Evolutionary conservation across 1,140 invertebrate genomes (phyloP).

Genomic region (Eriosoma lanigerum): DNA sequence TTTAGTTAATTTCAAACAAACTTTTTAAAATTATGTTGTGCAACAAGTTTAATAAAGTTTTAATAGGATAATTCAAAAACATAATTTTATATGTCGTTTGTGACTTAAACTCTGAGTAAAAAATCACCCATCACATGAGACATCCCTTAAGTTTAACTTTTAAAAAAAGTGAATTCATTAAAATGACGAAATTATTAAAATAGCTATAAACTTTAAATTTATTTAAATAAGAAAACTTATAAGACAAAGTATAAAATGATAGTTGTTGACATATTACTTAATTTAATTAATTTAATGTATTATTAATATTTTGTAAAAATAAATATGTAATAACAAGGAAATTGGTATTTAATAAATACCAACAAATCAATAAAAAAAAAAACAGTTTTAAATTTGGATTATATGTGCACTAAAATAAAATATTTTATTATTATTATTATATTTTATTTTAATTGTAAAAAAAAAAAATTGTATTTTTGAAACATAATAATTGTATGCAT

Average conservation of each 20-base stretch:
- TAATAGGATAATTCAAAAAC: constrained; percentile 21
- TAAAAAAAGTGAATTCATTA: constrained; percentile 25
- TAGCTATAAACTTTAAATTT: constrained; percentile 6
- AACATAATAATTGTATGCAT: too few species aligned
- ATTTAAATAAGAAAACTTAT: constrained; percentile 21
- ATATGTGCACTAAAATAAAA: too few species aligned
- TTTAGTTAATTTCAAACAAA: constrained; percentile 28
- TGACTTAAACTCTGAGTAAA: constrained; percentile 9
- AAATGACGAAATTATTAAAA: constrained; percentile 18
- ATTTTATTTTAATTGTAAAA: too few species aligned
- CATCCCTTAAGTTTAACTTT: neutral
- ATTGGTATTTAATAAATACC: too few species aligned
- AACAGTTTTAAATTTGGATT: too few species aligned
- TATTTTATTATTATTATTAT: too few species aligned
- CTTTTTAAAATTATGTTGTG: constrained; percentile 5
- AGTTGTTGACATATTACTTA: neutral
- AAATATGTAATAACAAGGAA: neutral
- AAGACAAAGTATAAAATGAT: neutral
- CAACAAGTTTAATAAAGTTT: constrained; percentile 37
- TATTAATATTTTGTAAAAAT: too few species aligned
- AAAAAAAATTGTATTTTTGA: too few species aligned
- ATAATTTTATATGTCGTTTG: constrained; percentile 15
- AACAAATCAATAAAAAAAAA: too few species aligned
- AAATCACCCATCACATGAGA: constrained; percentile 32
- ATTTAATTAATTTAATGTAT: too few species aligned